Conservation (phyloP, 2,888 invertebrate species). For the Phania funesta region DNA sequence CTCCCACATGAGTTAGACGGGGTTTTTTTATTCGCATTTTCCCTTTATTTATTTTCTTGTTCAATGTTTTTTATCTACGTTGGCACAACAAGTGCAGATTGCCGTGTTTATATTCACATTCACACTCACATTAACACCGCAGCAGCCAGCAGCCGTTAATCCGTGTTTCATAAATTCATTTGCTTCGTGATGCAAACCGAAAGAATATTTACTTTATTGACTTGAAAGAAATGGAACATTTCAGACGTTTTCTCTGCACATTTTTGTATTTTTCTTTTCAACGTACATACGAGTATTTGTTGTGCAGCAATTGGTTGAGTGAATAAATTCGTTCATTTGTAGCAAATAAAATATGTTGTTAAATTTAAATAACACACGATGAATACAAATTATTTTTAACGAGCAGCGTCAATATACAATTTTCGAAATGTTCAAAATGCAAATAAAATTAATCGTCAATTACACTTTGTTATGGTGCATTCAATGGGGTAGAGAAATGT, state of each 20-base stretch:
- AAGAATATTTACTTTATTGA: conserved; percentile 57
- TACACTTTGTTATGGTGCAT: too few species aligned
- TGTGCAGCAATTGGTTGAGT: conserved; percentile 22
- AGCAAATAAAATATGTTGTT: conserved; percentile 48
- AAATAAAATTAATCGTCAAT: neutral
- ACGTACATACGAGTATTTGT: neutral
- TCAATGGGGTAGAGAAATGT: too few species aligned
- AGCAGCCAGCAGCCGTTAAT: conserved; percentile 5
- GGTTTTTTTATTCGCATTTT: neutral
- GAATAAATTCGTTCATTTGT: conserved; percentile 44
- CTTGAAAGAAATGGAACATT: conserved; percentile 36
- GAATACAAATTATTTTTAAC: conserved; percentile 30
- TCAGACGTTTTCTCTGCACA: neutral
- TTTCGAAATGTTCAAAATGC: neutral
- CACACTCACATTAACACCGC: conserved; percentile 39
- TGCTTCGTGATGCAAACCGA: conserved; percentile 50
- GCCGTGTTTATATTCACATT: conserved; percentile 46
- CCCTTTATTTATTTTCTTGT: conserved; percentile 10
- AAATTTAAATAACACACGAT: conserved; percentile 41
- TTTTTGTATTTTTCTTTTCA: neutral
- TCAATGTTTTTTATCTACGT: conserved; percentile 23
- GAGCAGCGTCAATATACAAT: conserved; percentile 2
- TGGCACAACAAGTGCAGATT: conserved; percentile 54
- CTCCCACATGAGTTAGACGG: conserved; percentile 18
- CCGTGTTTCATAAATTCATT: conserved; percentile 55